These are phyloP conservation scores for Ceratotherium simum DNA, from an alignment of 2,113 vertebrate genomes.

Conservation along the genomic window DNA sequence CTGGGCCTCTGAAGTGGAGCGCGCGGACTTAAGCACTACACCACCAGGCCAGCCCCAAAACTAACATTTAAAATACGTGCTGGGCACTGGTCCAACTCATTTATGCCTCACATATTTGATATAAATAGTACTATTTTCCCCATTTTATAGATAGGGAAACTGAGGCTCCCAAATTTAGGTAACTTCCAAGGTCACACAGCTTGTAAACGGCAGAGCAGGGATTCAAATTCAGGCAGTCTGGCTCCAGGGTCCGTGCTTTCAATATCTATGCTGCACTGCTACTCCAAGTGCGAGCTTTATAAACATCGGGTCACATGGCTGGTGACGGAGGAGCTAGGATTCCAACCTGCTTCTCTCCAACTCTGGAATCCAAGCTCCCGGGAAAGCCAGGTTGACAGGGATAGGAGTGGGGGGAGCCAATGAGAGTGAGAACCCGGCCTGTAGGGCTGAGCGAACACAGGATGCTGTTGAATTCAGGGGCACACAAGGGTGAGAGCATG, in stretches of 20 bases:
- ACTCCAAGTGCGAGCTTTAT: background rate
- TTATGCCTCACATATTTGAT: background rate
- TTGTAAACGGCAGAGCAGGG: background rate
- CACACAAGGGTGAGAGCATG: accelerated
- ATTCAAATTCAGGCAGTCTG: background rate
- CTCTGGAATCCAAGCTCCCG: background rate
- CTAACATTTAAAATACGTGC: background rate
- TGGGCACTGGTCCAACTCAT: background rate
- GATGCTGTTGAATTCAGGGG: background rate
- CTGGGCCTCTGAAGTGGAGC: too few relatives aligned
- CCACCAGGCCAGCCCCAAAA: background rate
- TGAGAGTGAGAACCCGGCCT: too few relatives aligned
- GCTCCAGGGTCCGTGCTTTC: background rate
- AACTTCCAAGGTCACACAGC: background rate
- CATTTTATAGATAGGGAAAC: background rate
- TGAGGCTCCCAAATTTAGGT: background rate
- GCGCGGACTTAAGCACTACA: too few relatives aligned
- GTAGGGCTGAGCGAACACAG: background rate
- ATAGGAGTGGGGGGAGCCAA: background rate
- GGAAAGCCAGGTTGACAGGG: background rate
- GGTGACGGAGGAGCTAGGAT: background rate
- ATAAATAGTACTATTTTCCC: background rate
- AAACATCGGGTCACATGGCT: background rate
- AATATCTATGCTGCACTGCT: too few relatives aligned
- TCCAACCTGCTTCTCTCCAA: background rate